Evolutionary conservation across 92 coral and sea anemone species (phyloP), one percentile per base, ranked within the genome.

Genomic region (Galaxea fascicularis): DNA sequence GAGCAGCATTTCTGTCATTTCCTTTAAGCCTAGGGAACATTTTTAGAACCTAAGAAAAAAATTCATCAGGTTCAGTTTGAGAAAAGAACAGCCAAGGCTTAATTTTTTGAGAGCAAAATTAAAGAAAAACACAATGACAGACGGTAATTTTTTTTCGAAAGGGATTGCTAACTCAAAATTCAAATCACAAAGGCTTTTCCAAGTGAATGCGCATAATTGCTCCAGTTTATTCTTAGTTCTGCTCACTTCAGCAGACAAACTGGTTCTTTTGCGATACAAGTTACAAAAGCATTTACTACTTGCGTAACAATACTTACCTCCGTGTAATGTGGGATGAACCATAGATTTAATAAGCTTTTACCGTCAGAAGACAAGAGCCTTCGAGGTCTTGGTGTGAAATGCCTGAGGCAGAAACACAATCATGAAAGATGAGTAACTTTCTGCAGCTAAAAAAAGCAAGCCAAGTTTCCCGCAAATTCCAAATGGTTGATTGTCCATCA

Each of bases 321-420:
- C 10, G 98, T 85, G 81, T 94, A 93, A 72, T 96, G 99, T 0
- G 99, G 99, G 45, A 95, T 69, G 62, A 95, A 96, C 99, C 99
- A 96, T 27, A 96, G 86, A 77, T 96, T 96, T 69, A 96, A 60
- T 13, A 96, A 84, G 65, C 76, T 92, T 66, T 90, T 92, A 10
- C 99, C 99, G 35, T 94, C 98, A 44, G 73, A 74, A 10, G 99
- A 94, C 74, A 96, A 76, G 17, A 96, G 44, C 65, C 95, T 88
- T 59, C 97, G 92, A 59, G 95, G 95, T 15, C 99, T 94, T 22
- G 86, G 86, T 53, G 91, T 96, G 80, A 96, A 94, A 30, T 89
- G 89, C 83, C 99, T 96, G 30, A 4, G 72, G 41, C 21, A 46
- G 18, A 77, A 52, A 35, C 41, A 35, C 6, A 35, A 35, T n/a